Evolutionary conservation across 1,140 invertebrate species (phyloP).

Genomic region (Matsumurasca onukii): DNA sequence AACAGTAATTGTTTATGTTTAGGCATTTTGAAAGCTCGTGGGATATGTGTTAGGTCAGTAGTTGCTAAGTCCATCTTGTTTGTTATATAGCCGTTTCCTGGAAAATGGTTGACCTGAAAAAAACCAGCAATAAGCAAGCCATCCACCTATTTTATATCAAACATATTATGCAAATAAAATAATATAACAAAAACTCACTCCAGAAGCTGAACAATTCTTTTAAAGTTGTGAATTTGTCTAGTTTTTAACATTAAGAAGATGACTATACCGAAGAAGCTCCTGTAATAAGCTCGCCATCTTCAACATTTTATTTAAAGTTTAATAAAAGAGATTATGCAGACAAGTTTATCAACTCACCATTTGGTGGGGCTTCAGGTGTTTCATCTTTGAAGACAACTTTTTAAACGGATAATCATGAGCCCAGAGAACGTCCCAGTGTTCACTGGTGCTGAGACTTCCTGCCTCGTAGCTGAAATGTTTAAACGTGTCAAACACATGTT

Average conservation of each 20-base stretch:
- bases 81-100: conserved; percentile 91
- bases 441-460: conserved; percentile 51
- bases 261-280: no score
- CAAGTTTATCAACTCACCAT: conserved; percentile 50
- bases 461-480: conserved; percentile 69
- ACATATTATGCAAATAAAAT: conserved; percentile 4
- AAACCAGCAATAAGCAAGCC: conserved; percentile 20
- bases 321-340: no score
- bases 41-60: conserved; percentile 72
- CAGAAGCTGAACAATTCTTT: no score
- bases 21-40: conserved; percentile 86
- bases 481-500: conserved; percentile 76
- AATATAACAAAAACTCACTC: no score
- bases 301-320: no score
- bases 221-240: no score
- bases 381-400: conserved; percentile 57
- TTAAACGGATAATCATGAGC: conserved; percentile 91
- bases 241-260: no score
- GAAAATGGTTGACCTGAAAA: conserved; percentile 86
- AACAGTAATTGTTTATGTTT: conserved; percentile 70
- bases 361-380: conserved; percentile 69
- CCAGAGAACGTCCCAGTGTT: conserved; percentile 89
- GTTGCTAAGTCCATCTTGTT: conserved; percentile 92
- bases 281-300: no score
- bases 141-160: conserved; percentile 8